These are phyloP conservation scores for Meganola albula DNA, from an alignment of 2,888 invertebrate species.

Conservation along the genomic window DNA sequence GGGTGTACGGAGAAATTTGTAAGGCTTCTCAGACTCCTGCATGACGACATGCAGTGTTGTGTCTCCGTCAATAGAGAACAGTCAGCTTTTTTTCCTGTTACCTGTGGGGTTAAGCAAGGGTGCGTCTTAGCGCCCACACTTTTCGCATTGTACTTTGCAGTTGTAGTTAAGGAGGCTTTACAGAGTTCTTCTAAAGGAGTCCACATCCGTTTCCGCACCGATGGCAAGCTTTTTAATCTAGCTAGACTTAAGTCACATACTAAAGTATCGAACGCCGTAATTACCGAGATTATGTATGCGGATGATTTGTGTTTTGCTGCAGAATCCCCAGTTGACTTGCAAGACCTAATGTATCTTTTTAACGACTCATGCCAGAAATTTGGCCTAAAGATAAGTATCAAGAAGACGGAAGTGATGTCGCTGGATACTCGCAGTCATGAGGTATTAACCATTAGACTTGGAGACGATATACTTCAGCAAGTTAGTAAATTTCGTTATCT, in stretches of 20 bases:
- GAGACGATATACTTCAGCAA: constrained; percentile 9
- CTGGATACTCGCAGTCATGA: too few relatives aligned
- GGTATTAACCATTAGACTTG: constrained; percentile 7
- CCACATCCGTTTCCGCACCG: constrained; percentile 11
- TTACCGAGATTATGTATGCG: constrained; percentile 17
- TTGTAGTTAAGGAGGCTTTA: background rate
- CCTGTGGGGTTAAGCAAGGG: constrained; percentile 19
- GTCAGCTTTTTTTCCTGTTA: constrained; percentile 6
- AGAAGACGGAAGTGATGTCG: constrained; percentile 15
- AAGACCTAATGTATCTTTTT: constrained; percentile 9
- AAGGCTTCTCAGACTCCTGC: constrained; percentile 4
- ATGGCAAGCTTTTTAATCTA: constrained; percentile 13
- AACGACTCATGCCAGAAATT: constrained; percentile 10
- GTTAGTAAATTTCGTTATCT: constrained; percentile 16
- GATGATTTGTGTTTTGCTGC: constrained; percentile 15
- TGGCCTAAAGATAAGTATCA: constrained; percentile 18
- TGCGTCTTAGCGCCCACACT: constrained; percentile 18
- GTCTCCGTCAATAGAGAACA: constrained; percentile 5
- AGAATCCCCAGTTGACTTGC: constrained; percentile 13
- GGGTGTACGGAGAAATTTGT: constrained; percentile 8
- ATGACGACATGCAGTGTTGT: constrained; percentile 9
- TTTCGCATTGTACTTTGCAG: constrained; percentile 8
- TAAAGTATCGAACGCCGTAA: constrained; percentile 1
- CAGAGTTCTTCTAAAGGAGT: constrained; percentile 1
- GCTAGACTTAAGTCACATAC: constrained; percentile 7